These are phyloP conservation scores for Bubalus kerabau DNA, from an alignment of 2,113 vertebrate genomes.

Conservation along the genomic window DNA sequence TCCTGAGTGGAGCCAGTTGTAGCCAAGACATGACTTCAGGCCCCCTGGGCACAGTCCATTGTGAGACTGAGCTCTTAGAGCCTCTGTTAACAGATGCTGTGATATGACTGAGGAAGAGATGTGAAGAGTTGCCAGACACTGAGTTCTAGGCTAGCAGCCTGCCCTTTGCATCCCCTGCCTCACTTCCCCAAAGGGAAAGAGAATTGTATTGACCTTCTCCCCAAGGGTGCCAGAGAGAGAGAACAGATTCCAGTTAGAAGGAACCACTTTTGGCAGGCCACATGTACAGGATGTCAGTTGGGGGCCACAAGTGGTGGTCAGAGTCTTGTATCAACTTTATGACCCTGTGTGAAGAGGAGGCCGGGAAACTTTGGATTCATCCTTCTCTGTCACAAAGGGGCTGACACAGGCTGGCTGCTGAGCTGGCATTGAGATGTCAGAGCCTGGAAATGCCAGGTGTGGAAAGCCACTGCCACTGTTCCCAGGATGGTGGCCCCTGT, in stretches of 20 bases:
- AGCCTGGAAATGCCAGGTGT: background rate
- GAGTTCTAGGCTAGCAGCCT: background rate
- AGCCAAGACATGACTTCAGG: background rate
- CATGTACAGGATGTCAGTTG: background rate
- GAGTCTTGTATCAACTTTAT: fast-evolving
- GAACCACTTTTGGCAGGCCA: too few species aligned
- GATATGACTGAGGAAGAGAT: background rate
- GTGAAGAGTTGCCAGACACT: background rate
- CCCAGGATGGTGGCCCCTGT: too few species aligned
- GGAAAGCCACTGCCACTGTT: background rate
- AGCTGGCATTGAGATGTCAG: background rate
- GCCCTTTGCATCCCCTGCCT: background rate
- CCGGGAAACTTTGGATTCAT: fast-evolving
- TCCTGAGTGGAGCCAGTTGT: background rate
- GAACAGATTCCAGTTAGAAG: background rate
- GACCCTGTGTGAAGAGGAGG: background rate
- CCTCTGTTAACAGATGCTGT: background rate
- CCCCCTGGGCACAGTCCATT: background rate
- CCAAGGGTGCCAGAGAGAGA: background rate
- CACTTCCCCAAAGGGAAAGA: background rate
- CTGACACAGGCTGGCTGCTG: background rate
- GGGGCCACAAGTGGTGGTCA: background rate
- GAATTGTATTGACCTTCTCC: background rate
- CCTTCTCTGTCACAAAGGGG: background rate
- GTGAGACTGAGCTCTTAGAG: background rate